phyloP scores from a whole-genome alignment of 2,888 invertebrate genomes.

The Drosophila anomalata region DNA sequence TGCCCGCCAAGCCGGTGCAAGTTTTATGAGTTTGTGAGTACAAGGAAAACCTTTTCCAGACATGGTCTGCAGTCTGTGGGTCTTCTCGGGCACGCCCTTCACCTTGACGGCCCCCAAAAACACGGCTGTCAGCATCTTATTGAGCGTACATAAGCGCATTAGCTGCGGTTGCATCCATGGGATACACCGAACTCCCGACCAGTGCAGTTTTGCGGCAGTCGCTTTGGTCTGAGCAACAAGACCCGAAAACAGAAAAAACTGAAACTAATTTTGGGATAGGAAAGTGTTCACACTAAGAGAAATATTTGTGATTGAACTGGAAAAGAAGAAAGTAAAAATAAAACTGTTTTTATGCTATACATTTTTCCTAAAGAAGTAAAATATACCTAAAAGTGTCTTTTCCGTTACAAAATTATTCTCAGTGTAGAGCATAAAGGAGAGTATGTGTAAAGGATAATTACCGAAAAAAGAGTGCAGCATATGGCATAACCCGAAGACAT shows the following conservation, averaged over 20 bases:
- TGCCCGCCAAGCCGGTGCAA: slow-evolving; percentile 27
- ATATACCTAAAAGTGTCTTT: neutral
- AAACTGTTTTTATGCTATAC: no score
- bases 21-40: slow-evolving; percentile 56
- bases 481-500: slow-evolving; percentile 59
- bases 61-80: slow-evolving; percentile 11
- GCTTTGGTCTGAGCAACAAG: slow-evolving; percentile 60
- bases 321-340: no score
- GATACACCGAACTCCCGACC: slow-evolving; percentile 27
- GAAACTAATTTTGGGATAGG: slow-evolving; percentile 68
- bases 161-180: slow-evolving; percentile 65
- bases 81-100: slow-evolving; percentile 46
- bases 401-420: neutral
- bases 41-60: slow-evolving; percentile 68
- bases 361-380: no score
- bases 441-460: slow-evolving; percentile 71
- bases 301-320: neutral
- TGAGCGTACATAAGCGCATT: slow-evolving; percentile 74
- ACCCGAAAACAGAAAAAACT: slow-evolving; percentile 50
- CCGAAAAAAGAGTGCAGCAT: slow-evolving; percentile 71
- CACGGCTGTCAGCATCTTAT: slow-evolving; percentile 73
- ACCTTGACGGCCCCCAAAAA: slow-evolving; percentile 59
- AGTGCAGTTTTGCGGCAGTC: slow-evolving; percentile 56
- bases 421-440: slow-evolving; percentile 16
- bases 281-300: slow-evolving; percentile 9